Evolutionary conservation across 2,888 invertebrate species (phyloP), one percentile per base, ranked within the genome.

Genomic region (Orthosia gracilis): DNA sequence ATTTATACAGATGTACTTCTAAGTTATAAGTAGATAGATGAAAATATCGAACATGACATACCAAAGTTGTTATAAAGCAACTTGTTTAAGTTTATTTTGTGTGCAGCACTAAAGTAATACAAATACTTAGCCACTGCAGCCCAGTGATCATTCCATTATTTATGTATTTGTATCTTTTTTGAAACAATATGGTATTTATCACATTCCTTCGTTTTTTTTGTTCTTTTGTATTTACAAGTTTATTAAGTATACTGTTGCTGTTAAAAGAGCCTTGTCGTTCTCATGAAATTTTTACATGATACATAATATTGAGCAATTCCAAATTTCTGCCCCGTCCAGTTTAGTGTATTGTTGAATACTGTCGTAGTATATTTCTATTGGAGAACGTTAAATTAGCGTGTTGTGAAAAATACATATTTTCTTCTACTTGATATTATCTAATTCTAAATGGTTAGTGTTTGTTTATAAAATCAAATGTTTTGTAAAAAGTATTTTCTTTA

Each of bases 111-210:
- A 64, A 78, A 70, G 26, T 82, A 58, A 76, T 52, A 72, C 47
- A 73, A 45, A 74, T 76, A 75, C 71, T 82, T 76, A 77, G 65
- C 40, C 45, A 71, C 67, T 68, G 71, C 68, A 61, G 57, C 68
- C 83, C 87, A 89, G 90, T 91, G 87, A 88, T 87, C 90, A 91
- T 91, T 91, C 91, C 90, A 89, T 79, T 79, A 78, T 75, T 72
- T 76, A 77, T 73, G 58, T 73, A 72, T 64, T 67, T 68, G 69
- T 64, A 81, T 76, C 73, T 78, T 65, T 31, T 75, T 70, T 66
- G 21, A 67, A 80, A 73, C 77, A 21, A 66, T 78, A 78, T 70
- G 75, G 84, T 90, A 88, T 88, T 86, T 84, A 83, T 84, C 54
- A 88, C 90, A 91, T 91, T 91, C 90, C 90, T 84, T 85, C 47